Evolutionary conservation across 2,888 invertebrate genomes (phyloP), one percentile per base, ranked within the genome.

Genomic region (Limnephilus lunatus): DNA sequence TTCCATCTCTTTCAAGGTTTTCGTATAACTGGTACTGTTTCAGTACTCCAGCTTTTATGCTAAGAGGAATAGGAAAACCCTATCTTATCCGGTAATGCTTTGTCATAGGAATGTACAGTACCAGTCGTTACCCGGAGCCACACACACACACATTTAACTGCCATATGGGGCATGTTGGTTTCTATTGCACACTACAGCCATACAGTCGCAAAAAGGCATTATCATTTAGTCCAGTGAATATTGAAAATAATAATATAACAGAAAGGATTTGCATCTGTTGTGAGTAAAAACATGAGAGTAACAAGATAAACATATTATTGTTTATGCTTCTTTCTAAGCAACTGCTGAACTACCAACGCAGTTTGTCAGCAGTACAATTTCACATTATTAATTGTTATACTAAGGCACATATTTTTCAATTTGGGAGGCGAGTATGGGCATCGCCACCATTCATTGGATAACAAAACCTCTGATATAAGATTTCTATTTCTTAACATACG

Each of bases 41-140:
- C 88, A 89, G 80, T 89, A n/a, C 81, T 81, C 35, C n/a, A 25
- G 88, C 80, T 89, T 89, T 89, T 89, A 89, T 89, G 88, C 80
- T 89, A 89, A 89, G 88, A 81, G 88, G 39, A 80, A 89, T 39
- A 80, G 88, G 44, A 80, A 89, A 25, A 80, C 80, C 32, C 88
- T 80, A 32, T 81, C 88, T 89, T 80, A 89, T 89, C 88, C 88
- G 32, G 32, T 35, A 81, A 80, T 39, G 81, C 88, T 89, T 89
- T 89, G 88, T 89, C 88, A 80, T 89, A 80, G 68, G 35, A 89
- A 80, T 80, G 30, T 88, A 86, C 15, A 68, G 68, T 68, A 68
- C 25, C n/a, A 68, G 68, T 68, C 68, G 68, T 68, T 68, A 68
- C 68, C 68, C 68, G 25, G 25, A 68, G n/a, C 68, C 25, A 68